Conservation (phyloP, 2,797 vertebrate genomes). For the Botia kubotai region DNA sequence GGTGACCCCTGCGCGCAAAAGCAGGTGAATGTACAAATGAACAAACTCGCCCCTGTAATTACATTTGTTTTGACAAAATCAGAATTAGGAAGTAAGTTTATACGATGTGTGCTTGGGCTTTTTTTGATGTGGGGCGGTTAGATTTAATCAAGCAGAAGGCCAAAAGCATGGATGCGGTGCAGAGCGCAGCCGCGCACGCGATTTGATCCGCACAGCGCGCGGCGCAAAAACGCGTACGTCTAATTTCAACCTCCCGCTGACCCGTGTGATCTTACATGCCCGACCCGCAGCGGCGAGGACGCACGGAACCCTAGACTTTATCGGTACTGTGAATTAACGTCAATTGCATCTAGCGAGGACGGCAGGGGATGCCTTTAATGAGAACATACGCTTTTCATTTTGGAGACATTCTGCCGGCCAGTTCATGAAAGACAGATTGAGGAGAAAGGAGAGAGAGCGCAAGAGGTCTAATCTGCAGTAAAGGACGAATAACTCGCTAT, state of each 20-base stretch:
- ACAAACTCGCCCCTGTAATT: constrained; percentile 46
- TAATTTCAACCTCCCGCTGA: constrained; percentile 74
- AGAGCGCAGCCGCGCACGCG: constrained; percentile 20
- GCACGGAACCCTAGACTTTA: constrained; percentile 69
- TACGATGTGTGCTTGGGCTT: constrained; percentile 34
- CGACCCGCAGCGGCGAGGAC: constrained; percentile 65
- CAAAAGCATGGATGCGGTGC: constrained; percentile 38
- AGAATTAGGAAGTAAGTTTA: constrained; percentile 54
- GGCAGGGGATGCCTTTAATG: constrained; percentile 61
- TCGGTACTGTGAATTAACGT: constrained; percentile 74
- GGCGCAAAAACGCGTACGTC: constrained; percentile 56
- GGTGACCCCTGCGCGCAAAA: constrained; percentile 42
- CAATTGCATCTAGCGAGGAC: constrained; percentile 69
- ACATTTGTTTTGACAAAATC: constrained; percentile 59
- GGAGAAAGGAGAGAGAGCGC: constrained; percentile 20
- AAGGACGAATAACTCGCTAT: constrained; percentile 37
- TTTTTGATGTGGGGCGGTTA: constrained; percentile 54
- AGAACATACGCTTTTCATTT: constrained; percentile 79
- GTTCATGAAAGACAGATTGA: constrained; percentile 52
- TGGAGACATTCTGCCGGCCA: constrained; percentile 56
- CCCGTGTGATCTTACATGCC: constrained; percentile 75
- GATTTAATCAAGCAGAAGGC: constrained; percentile 57
- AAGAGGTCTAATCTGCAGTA: constrained; percentile 44
- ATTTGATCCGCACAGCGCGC: constrained; percentile 38
- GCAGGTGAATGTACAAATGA: constrained; percentile 57